These are phyloP conservation scores for Rhynchopsitta pachyrhyncha DNA, from an alignment of 2,113 vertebrate species.

Conservation along the genomic window DNA sequence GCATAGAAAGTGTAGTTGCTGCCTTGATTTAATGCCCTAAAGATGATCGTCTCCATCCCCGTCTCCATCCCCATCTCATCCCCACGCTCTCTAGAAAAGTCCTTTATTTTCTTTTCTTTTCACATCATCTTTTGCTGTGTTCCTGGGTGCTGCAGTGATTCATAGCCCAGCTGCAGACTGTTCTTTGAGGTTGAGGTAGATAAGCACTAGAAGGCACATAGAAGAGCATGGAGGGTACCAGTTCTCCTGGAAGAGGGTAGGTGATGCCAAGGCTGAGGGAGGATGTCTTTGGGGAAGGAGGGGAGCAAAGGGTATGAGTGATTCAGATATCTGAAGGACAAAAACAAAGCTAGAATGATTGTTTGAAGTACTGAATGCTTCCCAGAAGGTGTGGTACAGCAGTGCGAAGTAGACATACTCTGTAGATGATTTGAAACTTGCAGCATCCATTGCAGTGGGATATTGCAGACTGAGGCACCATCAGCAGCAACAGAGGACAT, in stretches of 20 bases:
- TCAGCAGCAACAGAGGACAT: neutral
- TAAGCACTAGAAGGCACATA: neutral
- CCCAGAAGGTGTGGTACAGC: neutral
- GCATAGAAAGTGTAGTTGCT: neutral
- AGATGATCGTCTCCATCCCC: neutral
- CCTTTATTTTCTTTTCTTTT: neutral
- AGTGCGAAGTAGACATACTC: neutral
- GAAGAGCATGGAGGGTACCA: neutral
- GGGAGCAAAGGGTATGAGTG: neutral
- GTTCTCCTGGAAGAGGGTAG: neutral
- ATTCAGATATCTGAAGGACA: neutral
- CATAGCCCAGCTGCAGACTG: neutral
- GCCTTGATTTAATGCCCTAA: neutral
- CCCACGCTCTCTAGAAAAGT: rapidly evolving
- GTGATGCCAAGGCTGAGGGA: neutral
- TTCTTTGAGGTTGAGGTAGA: neutral
- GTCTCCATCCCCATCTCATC: neutral
- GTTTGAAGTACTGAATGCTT: neutral
- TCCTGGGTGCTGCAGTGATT: neutral
- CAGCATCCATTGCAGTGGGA: neutral
- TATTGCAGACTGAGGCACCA: neutral
- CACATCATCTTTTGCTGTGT: neutral
- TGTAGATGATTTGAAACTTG: neutral
- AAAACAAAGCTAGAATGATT: neutral
- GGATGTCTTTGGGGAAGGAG: neutral